Base-by-base conservation (phyloP, 2,113 vertebrate species). In the Erinaceus europaeus region DNA sequence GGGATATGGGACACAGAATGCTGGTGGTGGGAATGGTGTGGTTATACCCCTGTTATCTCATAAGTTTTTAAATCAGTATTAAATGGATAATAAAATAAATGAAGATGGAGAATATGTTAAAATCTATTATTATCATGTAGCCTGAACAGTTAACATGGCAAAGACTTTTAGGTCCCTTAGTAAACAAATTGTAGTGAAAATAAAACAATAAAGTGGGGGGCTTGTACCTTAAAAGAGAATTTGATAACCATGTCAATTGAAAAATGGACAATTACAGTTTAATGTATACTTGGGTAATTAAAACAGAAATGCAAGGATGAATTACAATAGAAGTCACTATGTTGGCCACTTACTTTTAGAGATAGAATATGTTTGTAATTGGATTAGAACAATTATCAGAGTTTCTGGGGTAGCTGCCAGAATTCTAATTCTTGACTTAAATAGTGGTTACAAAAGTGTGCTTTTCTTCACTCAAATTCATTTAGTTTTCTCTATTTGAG, bases 141-240 rank as follows among this genome's bases (percentile, higher is more conserved):
- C 29, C 18, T 64, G 14, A 48, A 25, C 29, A 61, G 50, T 50
- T 29, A 17, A 48, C 3, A 6, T 13, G 5, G 13, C 36, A 69
- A 87, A 80, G 46, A 3, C 20, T n/a, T n/a, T 64, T 55, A 38
- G 15, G 8, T 36, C 62, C 17, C 25, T 77, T 34, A 77, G 42
- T 3, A 57, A 62, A 38, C 64, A 80, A 69, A 55, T 29, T 53
- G 4, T 18, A 62, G 55, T 7, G 27, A 78, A 88, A 48, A 86
- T 15, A 86, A 44, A 61, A 15, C 13, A 55, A 64, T 21, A 21
- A 52, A 68, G 52, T 6, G 59, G 27, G 21, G 21, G 2, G 15
- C 42, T n/a, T 62, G 2, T 25, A 52, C 34, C 55, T 53, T n/a
- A 46, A 71, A 75, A 80, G 52, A 89, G n/a, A 79, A 48, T 10